A percentile compares a stretch with the other conserved stretches of the same genome.
Evolutionary conservation across 2,888 invertebrate genomes (phyloP).

Genomic region (Limenitis camilla): DNA sequence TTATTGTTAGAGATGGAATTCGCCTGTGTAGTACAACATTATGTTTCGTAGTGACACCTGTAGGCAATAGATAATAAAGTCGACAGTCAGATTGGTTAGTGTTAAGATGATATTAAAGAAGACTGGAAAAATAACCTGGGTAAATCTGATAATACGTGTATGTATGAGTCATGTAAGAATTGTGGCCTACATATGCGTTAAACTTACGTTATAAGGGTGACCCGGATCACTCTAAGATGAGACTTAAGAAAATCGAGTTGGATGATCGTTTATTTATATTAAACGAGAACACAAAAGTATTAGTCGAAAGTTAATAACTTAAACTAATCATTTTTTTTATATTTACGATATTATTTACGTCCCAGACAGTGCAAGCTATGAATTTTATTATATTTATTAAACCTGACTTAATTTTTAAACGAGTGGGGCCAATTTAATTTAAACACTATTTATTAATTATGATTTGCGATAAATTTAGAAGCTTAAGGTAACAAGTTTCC

Average conservation of each 20-base stretch:
- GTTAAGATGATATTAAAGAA: conserved; percentile 46
- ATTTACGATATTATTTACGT: too few species aligned
- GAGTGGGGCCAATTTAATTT: conserved; percentile 28
- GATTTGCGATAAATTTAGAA: conserved; percentile 11
- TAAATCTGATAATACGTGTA: conserved; percentile 27
- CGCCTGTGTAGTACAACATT: too few species aligned
- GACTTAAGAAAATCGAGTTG: too few species aligned
- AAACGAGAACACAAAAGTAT: too few species aligned
- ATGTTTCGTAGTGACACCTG: too few species aligned
- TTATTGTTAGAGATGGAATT: too few species aligned
- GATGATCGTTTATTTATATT: too few species aligned
- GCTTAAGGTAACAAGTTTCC: conserved; percentile 9
- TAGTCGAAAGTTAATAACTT: too few species aligned
- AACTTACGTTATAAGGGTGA: neutral
- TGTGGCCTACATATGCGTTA: conserved; percentile 2
- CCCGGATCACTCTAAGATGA: neutral
- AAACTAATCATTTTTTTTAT: too few species aligned
- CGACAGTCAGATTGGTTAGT: conserved; percentile 19
- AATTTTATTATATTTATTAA: too few species aligned
- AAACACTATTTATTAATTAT: conserved; percentile 11
- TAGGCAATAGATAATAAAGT: conserved; percentile 5
- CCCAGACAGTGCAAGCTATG: too few species aligned
- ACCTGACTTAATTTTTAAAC: conserved; percentile 21
- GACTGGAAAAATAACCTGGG: conserved; percentile 42
- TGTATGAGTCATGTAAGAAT: conserved; percentile 10